Evolutionary conservation across 2,797 vertebrate species (phyloP).

Genomic region (Triplophysa yarkandensis): DNA sequence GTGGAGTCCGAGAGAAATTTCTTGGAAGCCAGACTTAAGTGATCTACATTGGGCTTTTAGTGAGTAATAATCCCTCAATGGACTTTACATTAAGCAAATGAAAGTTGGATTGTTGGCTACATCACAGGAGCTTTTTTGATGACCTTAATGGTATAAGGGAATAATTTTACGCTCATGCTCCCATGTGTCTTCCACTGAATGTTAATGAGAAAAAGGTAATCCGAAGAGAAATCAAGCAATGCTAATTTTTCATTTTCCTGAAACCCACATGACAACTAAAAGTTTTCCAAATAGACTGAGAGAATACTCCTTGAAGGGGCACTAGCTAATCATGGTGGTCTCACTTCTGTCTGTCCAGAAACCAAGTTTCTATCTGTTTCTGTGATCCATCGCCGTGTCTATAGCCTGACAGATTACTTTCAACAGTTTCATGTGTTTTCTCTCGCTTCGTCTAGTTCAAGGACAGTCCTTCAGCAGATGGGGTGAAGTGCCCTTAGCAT

Average conservation of each 20-base stretch:
- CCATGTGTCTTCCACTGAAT: conserved; percentile 52
- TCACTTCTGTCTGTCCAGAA: conserved; percentile 47
- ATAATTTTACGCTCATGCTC: conserved; percentile 55
- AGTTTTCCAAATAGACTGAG: conserved; percentile 3
- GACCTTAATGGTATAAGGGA: conserved; percentile 64
- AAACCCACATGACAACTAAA: conserved; percentile 4
- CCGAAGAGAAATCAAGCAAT: neutral
- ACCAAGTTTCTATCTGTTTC: conserved; percentile 36
- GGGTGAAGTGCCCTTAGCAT: conserved; percentile 32
- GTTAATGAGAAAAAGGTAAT: conserved; percentile 31
- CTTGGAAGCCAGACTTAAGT: conserved; percentile 58
- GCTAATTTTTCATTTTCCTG: neutral
- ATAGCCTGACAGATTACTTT: conserved; percentile 48
- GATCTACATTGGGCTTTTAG: conserved; percentile 54
- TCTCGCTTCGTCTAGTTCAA: neutral
- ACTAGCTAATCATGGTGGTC: conserved; percentile 13
- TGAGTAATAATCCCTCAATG: conserved; percentile 63
- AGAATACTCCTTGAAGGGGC: conserved; percentile 1
- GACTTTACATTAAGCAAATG: conserved; percentile 67
- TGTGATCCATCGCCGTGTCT: conserved; percentile 52
- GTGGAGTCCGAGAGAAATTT: conserved; percentile 54
- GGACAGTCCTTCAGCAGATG: conserved; percentile 21
- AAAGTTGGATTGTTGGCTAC: conserved; percentile 63
- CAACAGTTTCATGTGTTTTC: conserved; percentile 48
- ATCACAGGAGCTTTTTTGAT: conserved; percentile 63